phyloP scores from a whole-genome alignment of 2,113 vertebrate species.

The Platanista minor region DNA sequence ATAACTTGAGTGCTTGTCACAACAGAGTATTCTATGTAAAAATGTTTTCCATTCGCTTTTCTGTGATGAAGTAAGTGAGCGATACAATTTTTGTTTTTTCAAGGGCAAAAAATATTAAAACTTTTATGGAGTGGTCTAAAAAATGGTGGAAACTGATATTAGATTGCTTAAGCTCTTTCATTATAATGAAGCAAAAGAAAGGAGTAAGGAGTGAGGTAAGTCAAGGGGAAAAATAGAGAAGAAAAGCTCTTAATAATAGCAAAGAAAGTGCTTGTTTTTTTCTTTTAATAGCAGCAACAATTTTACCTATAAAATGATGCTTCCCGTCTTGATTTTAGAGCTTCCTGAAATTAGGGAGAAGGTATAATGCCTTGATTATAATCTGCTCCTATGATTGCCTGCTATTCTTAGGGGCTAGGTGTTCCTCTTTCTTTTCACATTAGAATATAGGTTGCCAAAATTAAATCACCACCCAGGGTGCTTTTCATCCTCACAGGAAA shows the following conservation, averaged over 20 bases:
- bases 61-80: background rate
- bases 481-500: background rate
- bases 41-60: conserved; percentile 1
- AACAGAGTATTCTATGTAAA: background rate
- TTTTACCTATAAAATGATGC: background rate
- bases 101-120: background rate
- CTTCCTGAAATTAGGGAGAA: background rate
- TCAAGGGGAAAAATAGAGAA: background rate
- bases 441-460: background rate
- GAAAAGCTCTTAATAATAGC: background rate
- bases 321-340: background rate
- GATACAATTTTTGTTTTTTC: background rate
- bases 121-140: background rate
- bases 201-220: background rate
- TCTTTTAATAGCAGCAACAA: background rate
- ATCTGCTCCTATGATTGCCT: background rate
- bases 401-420: background rate
- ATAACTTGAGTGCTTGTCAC: background rate
- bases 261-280: background rate
- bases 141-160: background rate
- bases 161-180: background rate
- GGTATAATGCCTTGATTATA: background rate
- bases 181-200: background rate
- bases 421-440: background rate
- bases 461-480: background rate